A percentile compares a stretch with the other conserved stretches of the same genome.
These are phyloP conservation scores for Hiodon tergisus DNA, from an alignment of 2,113 vertebrate genomes.

Conservation along the genomic window DNA sequence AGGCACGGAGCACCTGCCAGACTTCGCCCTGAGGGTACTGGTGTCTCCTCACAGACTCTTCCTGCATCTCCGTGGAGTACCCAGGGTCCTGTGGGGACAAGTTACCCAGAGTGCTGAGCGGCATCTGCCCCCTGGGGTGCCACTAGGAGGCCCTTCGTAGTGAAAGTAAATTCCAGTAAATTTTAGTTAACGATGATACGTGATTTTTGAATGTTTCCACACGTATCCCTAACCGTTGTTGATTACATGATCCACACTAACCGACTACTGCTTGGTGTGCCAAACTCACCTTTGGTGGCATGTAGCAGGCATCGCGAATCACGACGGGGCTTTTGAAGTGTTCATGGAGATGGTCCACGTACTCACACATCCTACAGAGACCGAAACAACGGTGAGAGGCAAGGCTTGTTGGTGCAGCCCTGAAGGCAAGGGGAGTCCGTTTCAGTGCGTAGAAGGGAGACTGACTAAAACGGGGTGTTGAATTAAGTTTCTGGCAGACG, in stretches of 20 bases:
- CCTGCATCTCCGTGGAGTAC: slow-evolving; percentile 78
- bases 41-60: slow-evolving; percentile 63
- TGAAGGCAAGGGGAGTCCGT: no score
- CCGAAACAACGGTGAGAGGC: background rate
- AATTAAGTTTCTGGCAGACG: no score
- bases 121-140: no score
- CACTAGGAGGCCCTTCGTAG: no score
- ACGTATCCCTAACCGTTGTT: background rate
- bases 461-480: no score
- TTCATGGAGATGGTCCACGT: slow-evolving; percentile 76
- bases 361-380: slow-evolving; percentile 78
- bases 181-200: background rate
- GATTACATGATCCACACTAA: background rate
- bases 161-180: background rate
- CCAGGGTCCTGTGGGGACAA: slow-evolving; percentile 61
- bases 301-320: slow-evolving; percentile 66
- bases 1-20: slow-evolving; percentile 55
- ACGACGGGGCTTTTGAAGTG: slow-evolving; percentile 72
- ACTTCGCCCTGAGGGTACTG: slow-evolving; percentile 68
- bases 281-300: slow-evolving; percentile 65
- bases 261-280: no score
- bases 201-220: no score
- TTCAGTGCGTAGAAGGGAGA: no score
- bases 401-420: no score
- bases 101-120: no score